Evolutionary conservation across 2,888 invertebrate species (phyloP).

Genomic region (Lochmaea crataegi): DNA sequence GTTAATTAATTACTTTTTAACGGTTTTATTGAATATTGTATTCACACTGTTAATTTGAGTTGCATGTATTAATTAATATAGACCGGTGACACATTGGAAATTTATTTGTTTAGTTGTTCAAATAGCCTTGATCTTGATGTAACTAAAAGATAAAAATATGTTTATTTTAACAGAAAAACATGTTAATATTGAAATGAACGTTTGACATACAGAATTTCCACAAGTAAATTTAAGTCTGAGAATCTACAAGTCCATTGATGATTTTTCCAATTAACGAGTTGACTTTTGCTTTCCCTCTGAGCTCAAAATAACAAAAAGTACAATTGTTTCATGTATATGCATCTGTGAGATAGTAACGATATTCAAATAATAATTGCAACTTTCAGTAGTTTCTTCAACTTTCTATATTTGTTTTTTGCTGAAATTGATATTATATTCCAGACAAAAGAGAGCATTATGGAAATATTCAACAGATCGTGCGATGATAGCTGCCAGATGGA

Average conservation of each 20-base stretch:
- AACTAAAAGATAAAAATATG: background rate
- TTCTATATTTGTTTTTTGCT: background rate
- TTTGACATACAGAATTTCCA: no score
- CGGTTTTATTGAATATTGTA: background rate
- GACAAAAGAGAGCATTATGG: conserved; percentile 86
- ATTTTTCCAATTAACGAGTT: no score
- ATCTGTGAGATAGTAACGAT: no score
- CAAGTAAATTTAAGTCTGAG: no score
- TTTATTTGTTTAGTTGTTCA: background rate
- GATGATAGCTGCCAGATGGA: conserved; percentile 87
- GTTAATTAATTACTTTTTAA: background rate
- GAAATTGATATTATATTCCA: conserved; percentile 63
- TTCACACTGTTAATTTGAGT: background rate
- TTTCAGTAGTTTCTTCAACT: no score
- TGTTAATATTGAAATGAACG: background rate
- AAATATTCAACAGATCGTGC: conserved; percentile 84
- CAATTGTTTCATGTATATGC: no score
- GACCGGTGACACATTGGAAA: conserved; percentile 5
- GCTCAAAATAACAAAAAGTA: no score
- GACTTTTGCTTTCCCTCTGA: no score
- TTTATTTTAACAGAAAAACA: background rate
- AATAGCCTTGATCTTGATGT: conserved; percentile 12
- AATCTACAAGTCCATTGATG: no score
- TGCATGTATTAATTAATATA: conserved; percentile 2
- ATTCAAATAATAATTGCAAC: no score